Evolutionary conservation across 23 tunicate species (phyloP).

Genomic region (Trididemnum nubilum): DNA sequence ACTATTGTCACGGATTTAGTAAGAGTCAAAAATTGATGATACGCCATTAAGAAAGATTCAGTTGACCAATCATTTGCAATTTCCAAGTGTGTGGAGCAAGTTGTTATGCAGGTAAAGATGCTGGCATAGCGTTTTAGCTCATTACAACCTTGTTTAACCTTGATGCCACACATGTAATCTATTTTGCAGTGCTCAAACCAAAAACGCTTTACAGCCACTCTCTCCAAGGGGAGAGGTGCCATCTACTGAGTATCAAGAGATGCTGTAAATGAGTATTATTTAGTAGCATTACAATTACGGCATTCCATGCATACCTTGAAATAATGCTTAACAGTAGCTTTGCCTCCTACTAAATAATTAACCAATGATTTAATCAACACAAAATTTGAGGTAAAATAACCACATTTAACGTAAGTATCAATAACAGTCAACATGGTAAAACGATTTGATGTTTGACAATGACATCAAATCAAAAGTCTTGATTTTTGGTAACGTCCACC

Average conservation of each 20-base stretch:
- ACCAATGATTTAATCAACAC: constrained; percentile 1
- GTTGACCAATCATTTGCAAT: too few species aligned
- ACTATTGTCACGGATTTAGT: too few species aligned
- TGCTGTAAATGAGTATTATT: too few species aligned
- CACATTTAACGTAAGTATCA: not conserved
- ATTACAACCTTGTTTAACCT: constrained; percentile 4
- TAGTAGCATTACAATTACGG: constrained; percentile 10
- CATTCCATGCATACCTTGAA: constrained; percentile 1
- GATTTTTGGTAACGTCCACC: constrained; percentile 5
- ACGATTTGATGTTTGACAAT: not conserved
- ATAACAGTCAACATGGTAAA: not conserved
- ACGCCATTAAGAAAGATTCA: too few species aligned
- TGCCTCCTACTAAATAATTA: constrained; percentile 2
- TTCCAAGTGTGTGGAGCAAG: too few species aligned
- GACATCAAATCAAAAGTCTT: constrained; percentile 1
- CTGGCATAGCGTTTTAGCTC: not conserved
- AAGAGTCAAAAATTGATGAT: too few species aligned
- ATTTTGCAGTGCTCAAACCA: constrained; percentile 4
- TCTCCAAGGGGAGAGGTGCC: not conserved
- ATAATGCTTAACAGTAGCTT: constrained; percentile 4
- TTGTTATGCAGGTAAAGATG: too few species aligned
- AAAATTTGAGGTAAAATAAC: not conserved
- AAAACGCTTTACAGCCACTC: constrained; percentile 7
- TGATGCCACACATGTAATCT: constrained; percentile 14
- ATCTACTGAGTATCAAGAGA: not conserved